Conservation (phyloP, 2,113 vertebrate genomes). For the Gnathonemus longibarbis region DNA sequence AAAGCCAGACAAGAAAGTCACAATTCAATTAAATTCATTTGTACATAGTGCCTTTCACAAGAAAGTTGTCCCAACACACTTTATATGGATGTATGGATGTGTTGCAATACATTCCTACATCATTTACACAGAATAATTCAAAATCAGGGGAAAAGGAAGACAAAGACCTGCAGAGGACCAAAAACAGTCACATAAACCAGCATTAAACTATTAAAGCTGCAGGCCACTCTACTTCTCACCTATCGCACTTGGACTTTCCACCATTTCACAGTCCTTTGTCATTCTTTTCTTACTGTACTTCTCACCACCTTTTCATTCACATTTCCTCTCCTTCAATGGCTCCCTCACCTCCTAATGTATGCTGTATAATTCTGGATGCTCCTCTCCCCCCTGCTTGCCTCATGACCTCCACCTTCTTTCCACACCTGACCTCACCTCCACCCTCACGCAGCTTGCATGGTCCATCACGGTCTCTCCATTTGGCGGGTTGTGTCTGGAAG, state of each 20-base stretch:
- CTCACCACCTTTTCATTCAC: background rate
- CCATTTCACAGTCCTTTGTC: background rate
- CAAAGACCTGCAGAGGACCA: background rate
- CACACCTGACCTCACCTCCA: background rate
- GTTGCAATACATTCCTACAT: background rate
- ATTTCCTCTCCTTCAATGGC: background rate
- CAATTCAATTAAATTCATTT: background rate
- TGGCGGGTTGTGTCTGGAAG: background rate
- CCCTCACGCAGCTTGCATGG: background rate
- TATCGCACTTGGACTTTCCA: background rate
- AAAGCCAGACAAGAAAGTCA: background rate
- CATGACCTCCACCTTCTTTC: background rate
- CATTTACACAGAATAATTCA: background rate
- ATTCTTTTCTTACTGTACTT: background rate
- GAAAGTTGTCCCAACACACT: too few relatives aligned
- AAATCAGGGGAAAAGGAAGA: background rate
- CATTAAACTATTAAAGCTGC: background rate
- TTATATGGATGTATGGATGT: background rate
- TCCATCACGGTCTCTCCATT: background rate
- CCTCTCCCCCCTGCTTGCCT: background rate
- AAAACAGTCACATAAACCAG: background rate
- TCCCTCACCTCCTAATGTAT: background rate
- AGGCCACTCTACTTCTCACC: background rate
- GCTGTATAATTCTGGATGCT: background rate
- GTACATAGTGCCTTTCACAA: background rate